phyloP scores from a whole-genome alignment of 1,140 invertebrate species.

The Uloborus diversus region DNA sequence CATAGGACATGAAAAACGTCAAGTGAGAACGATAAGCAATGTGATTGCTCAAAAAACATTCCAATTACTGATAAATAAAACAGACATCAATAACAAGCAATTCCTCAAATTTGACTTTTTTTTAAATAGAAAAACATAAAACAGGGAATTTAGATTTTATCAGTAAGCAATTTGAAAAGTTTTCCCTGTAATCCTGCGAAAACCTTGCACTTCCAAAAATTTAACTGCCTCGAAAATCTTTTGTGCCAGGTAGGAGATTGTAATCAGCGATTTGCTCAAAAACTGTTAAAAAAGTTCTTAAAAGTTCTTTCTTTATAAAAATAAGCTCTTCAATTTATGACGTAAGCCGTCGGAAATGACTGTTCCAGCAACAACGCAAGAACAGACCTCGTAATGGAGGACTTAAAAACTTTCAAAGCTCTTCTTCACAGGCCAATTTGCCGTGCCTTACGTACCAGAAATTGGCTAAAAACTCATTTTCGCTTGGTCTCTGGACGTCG shows the following conservation, averaged over 20 bases:
- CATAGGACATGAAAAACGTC: too few species aligned
- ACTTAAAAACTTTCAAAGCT: constrained; percentile 21
- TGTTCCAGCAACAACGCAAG: not conserved
- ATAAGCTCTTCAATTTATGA: constrained; percentile 43
- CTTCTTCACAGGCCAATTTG: constrained; percentile 27
- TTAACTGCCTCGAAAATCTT: not conserved
- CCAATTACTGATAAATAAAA: too few species aligned
- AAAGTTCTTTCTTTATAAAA: not conserved
- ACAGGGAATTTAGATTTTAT: too few species aligned
- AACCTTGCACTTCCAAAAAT: not conserved
- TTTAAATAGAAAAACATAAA: too few species aligned
- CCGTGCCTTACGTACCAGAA: not conserved
- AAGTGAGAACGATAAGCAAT: too few species aligned
- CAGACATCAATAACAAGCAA: too few species aligned
- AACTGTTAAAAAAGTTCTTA: not conserved
- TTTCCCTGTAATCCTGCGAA: too few species aligned
- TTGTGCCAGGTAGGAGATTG: not conserved
- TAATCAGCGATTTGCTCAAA: not conserved
- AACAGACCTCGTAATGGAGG: constrained; percentile 6
- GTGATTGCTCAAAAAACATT: too few species aligned
- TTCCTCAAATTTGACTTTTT: too few species aligned
- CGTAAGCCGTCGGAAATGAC: constrained; percentile 33
- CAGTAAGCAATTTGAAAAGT: too few species aligned
- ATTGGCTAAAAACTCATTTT: constrained; percentile 49
- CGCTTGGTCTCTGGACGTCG: constrained; percentile 28